Evolutionary conservation across 2,888 invertebrate species (phyloP), one percentile per base, ranked within the genome.

Genomic region (Yponomeuta evonymella): DNA sequence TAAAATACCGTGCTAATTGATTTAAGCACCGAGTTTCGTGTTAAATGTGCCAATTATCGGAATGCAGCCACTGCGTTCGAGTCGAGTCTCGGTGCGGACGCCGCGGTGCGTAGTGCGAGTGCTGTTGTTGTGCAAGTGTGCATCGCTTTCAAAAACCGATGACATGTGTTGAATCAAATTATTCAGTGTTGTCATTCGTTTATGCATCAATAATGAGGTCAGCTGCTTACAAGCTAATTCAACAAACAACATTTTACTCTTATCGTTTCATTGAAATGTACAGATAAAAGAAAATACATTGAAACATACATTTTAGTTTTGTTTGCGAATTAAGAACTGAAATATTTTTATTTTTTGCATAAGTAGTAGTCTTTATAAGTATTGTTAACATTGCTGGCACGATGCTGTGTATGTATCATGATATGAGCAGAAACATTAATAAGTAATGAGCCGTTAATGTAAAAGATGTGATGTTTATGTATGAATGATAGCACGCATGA

Each of bases 51-150:
- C 65, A 65, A 65, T 65, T 65, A 70, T 75, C 75, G 76, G 72
- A 75, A 72, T 76, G 79, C 79, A 79, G 77, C 79, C 79, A 79
- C 78, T 58, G 51, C 51, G 51, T 12, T 58, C 51, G 51, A 58
- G 51, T 58, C 51, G 51, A 58, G 51, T 12, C 15, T 58, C 5
- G 51, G 51, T 58, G 51, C 51, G 15, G 51, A 58, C 51, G 51
- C 51, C 51, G 51, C 51, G 51, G 51, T 58, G 51, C 51, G 51
- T 12, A 65, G 65, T 30, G 65, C 33, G 30, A 30, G 65, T 30
- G 65, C 65, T 12, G 65, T 65, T 29, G 29, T 65, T 65, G 65
- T 65, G 36, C 67, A 30, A 36, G 36, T 30, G 36, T 67, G 43
- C 67, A 43, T 63, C 71, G 69, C 67, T 71, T 58, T 58, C 51